These are phyloP conservation scores for Dugesia japonica DNA, from an alignment of 2,888 invertebrate genomes.

Conservation along the genomic window DNA sequence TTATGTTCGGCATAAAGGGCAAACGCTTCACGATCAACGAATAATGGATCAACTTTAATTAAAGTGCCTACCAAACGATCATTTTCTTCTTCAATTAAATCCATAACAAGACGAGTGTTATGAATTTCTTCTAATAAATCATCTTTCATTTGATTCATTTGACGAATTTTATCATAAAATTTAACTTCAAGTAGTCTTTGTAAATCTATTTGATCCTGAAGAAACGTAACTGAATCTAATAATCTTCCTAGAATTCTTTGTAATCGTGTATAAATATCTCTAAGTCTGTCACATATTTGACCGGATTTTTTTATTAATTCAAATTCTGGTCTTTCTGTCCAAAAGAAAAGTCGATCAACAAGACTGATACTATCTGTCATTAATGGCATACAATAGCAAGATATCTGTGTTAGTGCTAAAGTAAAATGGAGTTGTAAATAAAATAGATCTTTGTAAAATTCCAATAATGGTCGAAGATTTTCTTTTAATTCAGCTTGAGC, in stretches of 20 bases:
- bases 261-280: constrained; percentile 20
- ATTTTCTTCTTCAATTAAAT: constrained; percentile 31
- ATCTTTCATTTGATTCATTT: background rate
- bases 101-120: background rate
- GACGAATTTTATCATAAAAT: constrained; percentile 21
- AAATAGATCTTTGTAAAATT: constrained; percentile 28
- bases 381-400: constrained; percentile 24
- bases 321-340: constrained; percentile 28
- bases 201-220: constrained; percentile 9
- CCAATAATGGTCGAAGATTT: constrained; percentile 26
- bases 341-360: constrained; percentile 31
- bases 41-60: constrained; percentile 27
- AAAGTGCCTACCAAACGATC: constrained; percentile 29
- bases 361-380: constrained; percentile 26
- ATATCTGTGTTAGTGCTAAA: constrained; percentile 12
- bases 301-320: constrained; percentile 22
- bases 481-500: constrained; percentile 15
- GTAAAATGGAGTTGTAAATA: constrained; percentile 29
- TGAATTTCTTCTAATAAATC: constrained; percentile 25
- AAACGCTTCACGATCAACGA: constrained; percentile 23
- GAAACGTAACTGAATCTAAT: background rate
- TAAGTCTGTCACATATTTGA: constrained; percentile 25
- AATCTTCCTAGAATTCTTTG: constrained; percentile 1
- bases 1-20: background rate
- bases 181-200: constrained; percentile 13